Evolutionary conservation across 1,140 invertebrate species (phyloP).

Genomic region (Panagrolaimus sp.): DNA sequence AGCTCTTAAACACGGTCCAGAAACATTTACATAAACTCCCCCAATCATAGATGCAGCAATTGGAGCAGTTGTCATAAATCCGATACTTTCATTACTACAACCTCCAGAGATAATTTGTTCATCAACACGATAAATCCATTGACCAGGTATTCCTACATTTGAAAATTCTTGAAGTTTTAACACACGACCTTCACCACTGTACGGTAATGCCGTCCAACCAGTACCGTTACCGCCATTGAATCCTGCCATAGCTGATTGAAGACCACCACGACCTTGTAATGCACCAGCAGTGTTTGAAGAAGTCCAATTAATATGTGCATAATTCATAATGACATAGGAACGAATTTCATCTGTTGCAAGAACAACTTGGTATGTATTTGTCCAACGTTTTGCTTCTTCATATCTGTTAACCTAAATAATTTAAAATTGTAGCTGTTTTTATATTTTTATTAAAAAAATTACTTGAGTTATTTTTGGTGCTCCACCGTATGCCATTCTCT

Average conservation of each 20-base stretch:
- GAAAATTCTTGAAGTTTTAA: slow-evolving; percentile 69
- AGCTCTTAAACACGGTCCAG: slow-evolving; percentile 83
- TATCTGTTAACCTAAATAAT: slow-evolving; percentile 36
- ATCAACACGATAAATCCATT: slow-evolving; percentile 88
- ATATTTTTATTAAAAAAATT: slow-evolving; percentile 1
- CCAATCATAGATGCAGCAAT: slow-evolving; percentile 88
- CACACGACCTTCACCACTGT: slow-evolving; percentile 42
- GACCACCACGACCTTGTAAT: slow-evolving; percentile 66
- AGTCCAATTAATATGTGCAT: slow-evolving; percentile 80
- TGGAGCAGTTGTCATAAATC: slow-evolving; percentile 78
- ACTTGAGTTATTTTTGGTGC: slow-evolving; percentile 65
- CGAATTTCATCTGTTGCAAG: slow-evolving; percentile 85
- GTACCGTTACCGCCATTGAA: slow-evolving; percentile 93
- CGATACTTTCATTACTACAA: slow-evolving; percentile 64
- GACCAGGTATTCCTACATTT: slow-evolving; percentile 77
- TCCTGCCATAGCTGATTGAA: slow-evolving; percentile 73
- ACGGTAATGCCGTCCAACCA: slow-evolving; percentile 37
- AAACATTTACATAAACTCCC: slow-evolving; percentile 86
- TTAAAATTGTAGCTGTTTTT: neutral
- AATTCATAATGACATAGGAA: slow-evolving; percentile 89
- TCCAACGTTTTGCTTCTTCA: slow-evolving; percentile 65
- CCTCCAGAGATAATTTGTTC: slow-evolving; percentile 85
- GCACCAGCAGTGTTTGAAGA: slow-evolving; percentile 79
- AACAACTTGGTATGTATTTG: slow-evolving; percentile 88
- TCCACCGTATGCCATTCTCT: slow-evolving; percentile 87